Conservation (phyloP, 2,888 invertebrate species). For the Abrostola tripartita region DNA sequence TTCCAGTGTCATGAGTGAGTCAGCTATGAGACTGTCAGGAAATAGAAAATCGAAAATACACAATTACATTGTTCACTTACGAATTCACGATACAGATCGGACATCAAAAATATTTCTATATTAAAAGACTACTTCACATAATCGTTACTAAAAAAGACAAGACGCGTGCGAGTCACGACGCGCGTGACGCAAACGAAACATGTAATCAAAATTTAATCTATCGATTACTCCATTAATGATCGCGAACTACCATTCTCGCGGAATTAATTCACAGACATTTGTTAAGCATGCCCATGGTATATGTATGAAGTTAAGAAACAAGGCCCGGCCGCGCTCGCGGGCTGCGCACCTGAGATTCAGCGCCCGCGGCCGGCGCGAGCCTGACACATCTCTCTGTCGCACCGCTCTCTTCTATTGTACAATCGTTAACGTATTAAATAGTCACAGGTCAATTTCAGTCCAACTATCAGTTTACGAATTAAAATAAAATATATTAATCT, state of each 20-base stretch:
- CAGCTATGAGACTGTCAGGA: conserved; percentile 76
- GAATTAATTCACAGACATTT: conserved; percentile 60
- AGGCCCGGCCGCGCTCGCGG: conserved; percentile 58
- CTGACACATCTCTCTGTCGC: conserved; percentile 61
- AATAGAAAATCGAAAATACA: conserved; percentile 81
- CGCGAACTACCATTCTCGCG: conserved; percentile 61
- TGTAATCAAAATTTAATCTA: conserved; percentile 73
- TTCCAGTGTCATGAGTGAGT: conserved; percentile 76
- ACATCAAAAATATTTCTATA: conserved; percentile 87
- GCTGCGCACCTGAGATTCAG: conserved; percentile 81
- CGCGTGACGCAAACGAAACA: conserved; percentile 67
- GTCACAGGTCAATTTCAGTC: conserved; percentile 82
- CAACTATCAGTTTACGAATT: conserved; percentile 70
- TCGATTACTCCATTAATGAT: conserved; percentile 66
- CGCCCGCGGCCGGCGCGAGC: conserved; percentile 64
- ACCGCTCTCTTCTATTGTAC: conserved; percentile 70
- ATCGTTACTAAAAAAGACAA: conserved; percentile 75
- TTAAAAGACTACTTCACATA: conserved; percentile 83
- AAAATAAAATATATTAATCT: conserved; percentile 68
- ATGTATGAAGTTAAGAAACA: conserved; percentile 53
- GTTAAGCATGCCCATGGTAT: conserved; percentile 56
- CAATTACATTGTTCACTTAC: conserved; percentile 78
- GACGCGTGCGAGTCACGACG: conserved; percentile 71
- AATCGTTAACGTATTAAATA: conserved; percentile 66
- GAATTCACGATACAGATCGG: conserved; percentile 84